Evolutionary conservation across 2,113 vertebrate genomes (phyloP).

Genomic region (Pelmatolapia mariae): DNA sequence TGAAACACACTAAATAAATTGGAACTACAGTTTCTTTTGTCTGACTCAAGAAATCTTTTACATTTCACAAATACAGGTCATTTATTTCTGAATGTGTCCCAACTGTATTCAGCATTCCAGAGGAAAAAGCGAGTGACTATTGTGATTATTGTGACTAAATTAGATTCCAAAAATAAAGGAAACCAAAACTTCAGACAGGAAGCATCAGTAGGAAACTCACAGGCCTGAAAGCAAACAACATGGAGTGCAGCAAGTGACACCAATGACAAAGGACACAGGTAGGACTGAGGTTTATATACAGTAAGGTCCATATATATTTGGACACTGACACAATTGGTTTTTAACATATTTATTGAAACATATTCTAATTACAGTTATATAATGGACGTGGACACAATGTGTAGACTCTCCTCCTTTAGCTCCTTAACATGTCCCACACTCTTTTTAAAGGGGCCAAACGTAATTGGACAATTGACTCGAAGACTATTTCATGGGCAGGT

Average conservation of each 20-base stretch:
- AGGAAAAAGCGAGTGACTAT: no score
- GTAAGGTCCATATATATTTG: not conserved
- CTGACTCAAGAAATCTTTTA: no score
- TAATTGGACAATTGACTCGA: not conserved
- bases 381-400: not conserved
- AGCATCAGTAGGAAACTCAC: no score
- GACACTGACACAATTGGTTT: rapidly evolving
- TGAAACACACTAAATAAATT: not conserved
- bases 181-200: no score
- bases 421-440: not conserved
- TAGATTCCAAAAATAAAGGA: no score
- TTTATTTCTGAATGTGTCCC: not conserved
- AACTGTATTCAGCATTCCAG: rapidly evolving
- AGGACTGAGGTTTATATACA: rapidly evolving
- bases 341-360: not conserved
- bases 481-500: not conserved
- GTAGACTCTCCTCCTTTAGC: not conserved
- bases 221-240: rapidly evolving
- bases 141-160: no score
- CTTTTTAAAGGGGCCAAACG: rapidly evolving
- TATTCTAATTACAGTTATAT: not conserved
- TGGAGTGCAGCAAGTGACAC: no score
- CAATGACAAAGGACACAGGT: no score
- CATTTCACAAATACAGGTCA: no score
- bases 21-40: rapidly evolving